Evolutionary conservation across 2,113 vertebrate species (phyloP).

Genomic region (Amphiprion percula): DNA sequence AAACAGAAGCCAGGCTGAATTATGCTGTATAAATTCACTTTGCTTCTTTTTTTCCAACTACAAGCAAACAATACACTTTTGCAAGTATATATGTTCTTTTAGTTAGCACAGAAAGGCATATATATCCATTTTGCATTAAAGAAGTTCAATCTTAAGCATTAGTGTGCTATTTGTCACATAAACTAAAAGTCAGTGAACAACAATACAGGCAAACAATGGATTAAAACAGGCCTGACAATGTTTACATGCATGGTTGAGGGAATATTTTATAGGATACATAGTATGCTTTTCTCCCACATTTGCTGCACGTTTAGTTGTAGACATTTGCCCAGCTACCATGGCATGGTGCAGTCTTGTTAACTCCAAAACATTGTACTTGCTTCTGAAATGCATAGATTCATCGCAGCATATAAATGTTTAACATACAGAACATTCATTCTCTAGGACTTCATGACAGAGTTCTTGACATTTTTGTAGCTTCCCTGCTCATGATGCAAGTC

Average conservation of each 20-base stretch:
- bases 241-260: not conserved
- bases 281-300: no score
- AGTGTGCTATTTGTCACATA: no score
- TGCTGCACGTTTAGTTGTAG: not conserved
- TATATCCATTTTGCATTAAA: not conserved
- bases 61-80: not conserved
- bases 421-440: not conserved
- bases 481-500: constrained; percentile 36
- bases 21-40: constrained; percentile 11
- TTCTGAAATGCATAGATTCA: not conserved
- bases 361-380: not conserved
- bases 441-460: not conserved
- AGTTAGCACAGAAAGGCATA: not conserved
- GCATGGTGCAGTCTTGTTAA: not conserved
- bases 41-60: not conserved
- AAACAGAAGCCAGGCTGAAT: constrained; percentile 9
- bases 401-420: not conserved
- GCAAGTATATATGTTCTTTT: not conserved
- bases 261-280: not conserved
- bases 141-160: not conserved
- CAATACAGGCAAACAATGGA: no score
- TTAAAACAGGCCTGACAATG: no score
- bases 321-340: not conserved
- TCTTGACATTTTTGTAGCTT: not conserved
- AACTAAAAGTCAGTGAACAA: no score